Evolutionary conservation across 2,113 vertebrate genomes (phyloP).

Genomic region (Chaetura pelagica): DNA sequence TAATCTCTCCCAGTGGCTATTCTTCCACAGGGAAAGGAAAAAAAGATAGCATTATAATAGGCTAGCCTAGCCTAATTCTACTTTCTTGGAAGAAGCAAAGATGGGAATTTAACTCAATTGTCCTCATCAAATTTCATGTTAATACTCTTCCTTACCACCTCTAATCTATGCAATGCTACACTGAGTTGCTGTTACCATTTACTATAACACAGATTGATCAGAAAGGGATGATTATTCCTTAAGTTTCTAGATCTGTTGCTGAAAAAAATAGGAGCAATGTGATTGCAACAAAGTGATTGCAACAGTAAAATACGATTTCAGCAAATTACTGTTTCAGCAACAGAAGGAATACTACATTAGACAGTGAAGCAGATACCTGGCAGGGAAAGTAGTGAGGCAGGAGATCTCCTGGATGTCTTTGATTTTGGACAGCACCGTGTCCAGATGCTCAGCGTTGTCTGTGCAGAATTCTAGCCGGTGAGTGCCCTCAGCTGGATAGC

Average conservation of each 20-base stretch:
- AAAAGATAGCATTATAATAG: background rate
- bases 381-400: slow-evolving; percentile 69
- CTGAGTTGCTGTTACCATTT: background rate
- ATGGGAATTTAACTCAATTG: background rate
- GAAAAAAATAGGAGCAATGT: background rate
- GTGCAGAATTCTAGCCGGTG: slow-evolving; percentile 85
- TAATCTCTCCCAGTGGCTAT: background rate
- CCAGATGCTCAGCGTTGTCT: slow-evolving; percentile 65
- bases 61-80: background rate
- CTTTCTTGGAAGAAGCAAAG: background rate
- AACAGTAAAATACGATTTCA: background rate
- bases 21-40: background rate
- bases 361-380: slow-evolving; percentile 76
- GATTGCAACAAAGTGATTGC: background rate
- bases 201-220: background rate
- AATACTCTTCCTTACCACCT: background rate
- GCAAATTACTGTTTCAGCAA: background rate
- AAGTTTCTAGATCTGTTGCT: background rate
- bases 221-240: background rate
- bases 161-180: background rate
- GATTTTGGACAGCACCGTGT: slow-evolving; percentile 76
- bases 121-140: background rate
- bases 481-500: slow-evolving; percentile 52
- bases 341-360: background rate
- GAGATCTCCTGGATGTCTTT: slow-evolving; percentile 67